These are phyloP conservation scores for Sternotherus odoratus DNA, from an alignment of 2,797 vertebrate genomes.

Conservation along the genomic window DNA sequence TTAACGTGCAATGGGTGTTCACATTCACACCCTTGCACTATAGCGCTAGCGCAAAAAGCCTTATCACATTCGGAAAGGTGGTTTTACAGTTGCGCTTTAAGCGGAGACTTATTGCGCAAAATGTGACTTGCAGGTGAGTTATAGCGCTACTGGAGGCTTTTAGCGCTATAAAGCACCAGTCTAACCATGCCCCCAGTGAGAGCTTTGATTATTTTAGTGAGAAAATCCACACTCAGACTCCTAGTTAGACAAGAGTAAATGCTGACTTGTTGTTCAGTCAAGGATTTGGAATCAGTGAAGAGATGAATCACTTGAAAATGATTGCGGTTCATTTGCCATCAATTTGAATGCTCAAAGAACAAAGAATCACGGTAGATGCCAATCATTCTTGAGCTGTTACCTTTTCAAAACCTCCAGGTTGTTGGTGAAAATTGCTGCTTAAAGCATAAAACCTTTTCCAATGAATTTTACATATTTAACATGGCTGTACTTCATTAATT, in stretches of 20 bases:
- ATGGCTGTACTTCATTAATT: not conserved
- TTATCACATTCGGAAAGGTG: no score
- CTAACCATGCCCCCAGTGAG: no score
- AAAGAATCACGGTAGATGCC: not conserved
- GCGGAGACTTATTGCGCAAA: no score
- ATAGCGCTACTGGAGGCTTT: no score
- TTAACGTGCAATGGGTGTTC: no score
- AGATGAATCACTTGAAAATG: slow-evolving; percentile 16
- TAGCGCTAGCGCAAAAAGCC: no score
- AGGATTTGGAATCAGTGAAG: slow-evolving; percentile 15
- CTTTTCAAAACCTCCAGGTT: not conserved
- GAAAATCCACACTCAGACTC: not conserved
- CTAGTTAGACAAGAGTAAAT: not conserved
- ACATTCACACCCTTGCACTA: no score
- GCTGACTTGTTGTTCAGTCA: not conserved
- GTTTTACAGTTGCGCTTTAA: no score
- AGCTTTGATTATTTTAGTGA: slow-evolving; percentile 20
- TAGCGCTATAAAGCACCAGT: no score
- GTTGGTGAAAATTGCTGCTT: slow-evolving; percentile 3
- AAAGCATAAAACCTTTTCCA: not conserved
- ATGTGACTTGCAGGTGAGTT: no score
- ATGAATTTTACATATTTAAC: not conserved
- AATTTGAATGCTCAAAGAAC: slow-evolving; percentile 20
- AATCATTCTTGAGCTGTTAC: not conserved
- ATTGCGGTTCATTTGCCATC: not conserved